A percentile compares a stretch with the other conserved stretches of the same genome.
Conservation (phyloP, 2,113 vertebrate genomes). For the Rhinopithecus roxellana region DNA sequence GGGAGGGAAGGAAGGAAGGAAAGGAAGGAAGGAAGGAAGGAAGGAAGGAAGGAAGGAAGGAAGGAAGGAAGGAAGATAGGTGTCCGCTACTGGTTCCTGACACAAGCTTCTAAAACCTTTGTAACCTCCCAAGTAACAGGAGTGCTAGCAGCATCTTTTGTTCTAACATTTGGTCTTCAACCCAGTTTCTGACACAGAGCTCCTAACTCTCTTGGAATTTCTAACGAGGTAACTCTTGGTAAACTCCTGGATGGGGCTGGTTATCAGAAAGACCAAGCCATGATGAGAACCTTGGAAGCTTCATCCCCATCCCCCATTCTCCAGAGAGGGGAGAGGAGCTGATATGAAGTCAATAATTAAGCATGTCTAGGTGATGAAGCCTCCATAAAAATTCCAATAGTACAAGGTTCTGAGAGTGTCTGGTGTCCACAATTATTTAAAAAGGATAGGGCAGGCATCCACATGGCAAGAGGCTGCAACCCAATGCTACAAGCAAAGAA, state of each 20-base stretch:
- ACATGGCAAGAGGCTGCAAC: neutral
- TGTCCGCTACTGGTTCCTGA: no score
- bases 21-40: no score
- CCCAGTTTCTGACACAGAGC: no score
- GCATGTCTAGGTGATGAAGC: neutral
- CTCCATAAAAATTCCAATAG: no score
- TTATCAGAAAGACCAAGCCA: neutral
- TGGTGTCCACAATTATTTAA: no score
- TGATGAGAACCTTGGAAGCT: neutral
- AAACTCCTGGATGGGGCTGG: neutral
- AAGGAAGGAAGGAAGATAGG: accelerated
- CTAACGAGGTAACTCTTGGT: neutral
- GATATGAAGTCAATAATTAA: neutral
- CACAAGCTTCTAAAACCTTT: no score
- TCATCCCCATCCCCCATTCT: neutral
- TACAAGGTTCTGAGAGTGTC: neutral
- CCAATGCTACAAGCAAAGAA: neutral
- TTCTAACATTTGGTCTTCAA: no score
- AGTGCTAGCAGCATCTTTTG: neutral
- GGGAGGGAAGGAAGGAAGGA: no score
- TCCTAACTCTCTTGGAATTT: no score
- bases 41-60: no score
- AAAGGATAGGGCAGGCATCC: neutral
- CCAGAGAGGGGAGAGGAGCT: neutral
- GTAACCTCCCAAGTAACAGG: no score